Base-by-base conservation (phyloP, 30 jellyfish, hydroid and myxozoan species). In the Aurelia coerulea region DNA sequence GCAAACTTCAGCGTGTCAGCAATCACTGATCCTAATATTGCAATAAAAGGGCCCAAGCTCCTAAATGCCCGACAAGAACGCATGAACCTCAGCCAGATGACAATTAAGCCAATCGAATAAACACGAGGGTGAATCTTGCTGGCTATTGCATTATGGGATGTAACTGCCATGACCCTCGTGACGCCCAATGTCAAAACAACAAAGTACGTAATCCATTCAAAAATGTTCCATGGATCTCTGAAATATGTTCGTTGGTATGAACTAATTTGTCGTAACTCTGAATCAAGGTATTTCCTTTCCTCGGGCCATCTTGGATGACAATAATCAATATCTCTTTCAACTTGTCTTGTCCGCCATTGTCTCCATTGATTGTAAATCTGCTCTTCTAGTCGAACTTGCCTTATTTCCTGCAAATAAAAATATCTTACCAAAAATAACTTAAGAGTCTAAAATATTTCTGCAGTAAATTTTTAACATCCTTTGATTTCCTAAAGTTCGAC, bases 281-380 rank as follows among this genome's bases (percentile, higher is more conserved):
- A 95, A 62, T 95, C 99, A 39, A 95, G 90, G 59, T 95, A 95
- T 86, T 95, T 95, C 60, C 82, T 74, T 62, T 95, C 99, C 74
- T 95, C 99, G 2, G 99, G 99, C 99, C 99, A 95, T 49, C 99
- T 81, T 58, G 98, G 97, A 73, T 95, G 99, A 82, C 99, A 95
- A 52, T 76, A 95, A 29, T 86, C 97, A 39, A 90, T 76, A 76
- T 95, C 99, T 77, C 95, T 76, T 68, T 95, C 99, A 37, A 95
- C 99, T 32, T 95, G 99, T 33, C 97, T 75, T 19, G 97, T 95
- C 23, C 99, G 90, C 99, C 99, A 95, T 52, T 73, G 91, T 0
- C 99, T 95, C 99, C 99, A 95, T 76, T 79, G 80, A 72, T 95
- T 95, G 88, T 95, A 97, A 17, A 33, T 85, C 78, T 81, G 86